Evolutionary conservation across 2,113 vertebrate genomes (phyloP).

Genomic region (Muscicapa adusta): DNA sequence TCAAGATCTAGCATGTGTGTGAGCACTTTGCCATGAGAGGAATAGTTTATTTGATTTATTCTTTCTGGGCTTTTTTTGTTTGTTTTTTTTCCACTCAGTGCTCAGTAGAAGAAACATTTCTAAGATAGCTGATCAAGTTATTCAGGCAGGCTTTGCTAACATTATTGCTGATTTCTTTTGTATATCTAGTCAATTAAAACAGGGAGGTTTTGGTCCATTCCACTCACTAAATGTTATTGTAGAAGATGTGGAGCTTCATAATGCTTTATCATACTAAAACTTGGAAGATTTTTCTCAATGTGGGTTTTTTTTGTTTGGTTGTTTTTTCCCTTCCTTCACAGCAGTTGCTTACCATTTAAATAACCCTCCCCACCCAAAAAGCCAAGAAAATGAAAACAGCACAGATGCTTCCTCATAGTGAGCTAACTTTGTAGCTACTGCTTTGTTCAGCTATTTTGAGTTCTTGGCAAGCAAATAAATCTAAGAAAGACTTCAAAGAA

Average conservation of each 20-base stretch:
- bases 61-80: too few relatives aligned
- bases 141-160: neutral
- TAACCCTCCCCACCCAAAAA: neutral
- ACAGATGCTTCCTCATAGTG: conserved; percentile 7
- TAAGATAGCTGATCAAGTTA: neutral
- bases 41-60: neutral
- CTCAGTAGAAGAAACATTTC: neutral
- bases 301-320: neutral
- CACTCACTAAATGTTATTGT: neutral
- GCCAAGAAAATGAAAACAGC: conserved; percentile 3
- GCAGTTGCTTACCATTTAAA: neutral
- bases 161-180: neutral
- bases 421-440: conserved; percentile 7
- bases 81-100: too few relatives aligned
- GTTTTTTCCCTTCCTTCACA: neutral
- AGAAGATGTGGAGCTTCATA: neutral
- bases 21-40: neutral
- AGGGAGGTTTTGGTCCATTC: neutral
- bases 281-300: neutral
- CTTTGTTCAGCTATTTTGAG: conserved; percentile 25
- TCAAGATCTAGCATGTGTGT: neutral
- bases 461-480: conserved; percentile 37
- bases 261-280: neutral
- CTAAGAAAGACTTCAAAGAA: conserved; percentile 28
- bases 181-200: neutral